A percentile compares a stretch with the other conserved stretches of the same genome.
These are phyloP conservation scores for Clamator glandarius DNA, from an alignment of 2,797 vertebrate genomes.

Conservation along the genomic window DNA sequence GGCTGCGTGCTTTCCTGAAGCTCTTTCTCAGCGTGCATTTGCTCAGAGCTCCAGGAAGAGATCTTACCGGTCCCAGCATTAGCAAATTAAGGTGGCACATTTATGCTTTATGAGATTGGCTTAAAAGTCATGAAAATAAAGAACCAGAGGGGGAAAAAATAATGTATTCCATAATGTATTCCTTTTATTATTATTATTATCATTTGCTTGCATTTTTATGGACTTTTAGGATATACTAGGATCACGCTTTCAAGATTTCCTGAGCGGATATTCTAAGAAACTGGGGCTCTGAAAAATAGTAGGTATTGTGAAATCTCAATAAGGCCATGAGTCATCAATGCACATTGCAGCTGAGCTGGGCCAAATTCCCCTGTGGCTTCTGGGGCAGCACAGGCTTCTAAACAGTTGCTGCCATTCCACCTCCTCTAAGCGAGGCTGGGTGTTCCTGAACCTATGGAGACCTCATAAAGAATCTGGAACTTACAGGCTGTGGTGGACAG, in stretches of 20 bases:
- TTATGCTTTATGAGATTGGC: neutral
- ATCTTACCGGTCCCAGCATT: neutral
- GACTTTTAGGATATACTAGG: neutral
- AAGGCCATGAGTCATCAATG: neutral
- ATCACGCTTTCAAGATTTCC: neutral
- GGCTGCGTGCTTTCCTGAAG: neutral
- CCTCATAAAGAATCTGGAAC: neutral
- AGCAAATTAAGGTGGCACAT: slow-evolving; percentile 17
- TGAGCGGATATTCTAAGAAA: neutral
- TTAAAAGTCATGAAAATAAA: slow-evolving; percentile 11
- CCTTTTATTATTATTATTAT: neutral
- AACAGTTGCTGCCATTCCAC: neutral
- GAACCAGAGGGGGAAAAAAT: neutral
- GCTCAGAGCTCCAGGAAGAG: slow-evolving; percentile 16
- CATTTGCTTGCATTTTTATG: neutral
- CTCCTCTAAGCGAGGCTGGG: neutral
- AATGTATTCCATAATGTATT: neutral
- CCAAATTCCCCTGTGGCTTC: neutral
- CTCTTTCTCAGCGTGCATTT: neutral
- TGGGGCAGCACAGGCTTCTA: neutral
- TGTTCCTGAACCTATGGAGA: neutral
- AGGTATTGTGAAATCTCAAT: neutral
- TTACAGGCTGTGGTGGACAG: neutral
- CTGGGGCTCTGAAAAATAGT: neutral
- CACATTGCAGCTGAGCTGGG: neutral